These are phyloP conservation scores for Antechinus stuartii DNA, from an alignment of 2,113 vertebrate species.

Conservation along the genomic window DNA sequence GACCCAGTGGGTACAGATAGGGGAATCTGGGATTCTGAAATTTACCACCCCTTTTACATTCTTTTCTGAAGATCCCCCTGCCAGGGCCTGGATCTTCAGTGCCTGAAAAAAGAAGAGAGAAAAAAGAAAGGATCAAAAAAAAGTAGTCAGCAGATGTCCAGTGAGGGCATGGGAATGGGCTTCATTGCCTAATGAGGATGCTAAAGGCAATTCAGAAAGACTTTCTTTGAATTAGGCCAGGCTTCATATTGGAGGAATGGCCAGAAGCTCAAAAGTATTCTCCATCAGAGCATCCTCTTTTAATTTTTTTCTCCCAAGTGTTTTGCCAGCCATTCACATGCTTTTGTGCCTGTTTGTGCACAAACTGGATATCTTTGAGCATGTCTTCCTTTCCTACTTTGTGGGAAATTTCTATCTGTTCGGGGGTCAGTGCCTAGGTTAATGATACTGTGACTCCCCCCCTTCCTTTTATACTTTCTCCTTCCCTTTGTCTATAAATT, in stretches of 20 bases:
- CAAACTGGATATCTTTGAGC: not conserved
- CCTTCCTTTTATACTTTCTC: not conserved
- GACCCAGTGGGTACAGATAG: not conserved
- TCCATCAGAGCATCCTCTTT: too few species aligned
- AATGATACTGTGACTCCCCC: not conserved
- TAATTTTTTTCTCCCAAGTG: too few species aligned
- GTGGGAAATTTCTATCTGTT: not conserved
- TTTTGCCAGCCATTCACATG: not conserved
- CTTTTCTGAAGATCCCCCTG: not conserved
- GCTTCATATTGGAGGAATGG: not conserved
- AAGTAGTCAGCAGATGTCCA: not conserved
- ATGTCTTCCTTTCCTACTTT: not conserved
- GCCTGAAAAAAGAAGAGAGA: not conserved
- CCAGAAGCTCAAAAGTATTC: not conserved
- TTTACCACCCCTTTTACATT: not conserved
- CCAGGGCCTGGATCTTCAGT: not conserved
- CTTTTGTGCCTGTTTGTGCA: not conserved
- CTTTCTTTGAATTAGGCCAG: not conserved
- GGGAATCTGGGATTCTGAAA: not conserved
- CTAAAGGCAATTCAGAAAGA: not conserved
- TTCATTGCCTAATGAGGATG: not conserved
- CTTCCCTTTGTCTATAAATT: constrained; percentile 9
- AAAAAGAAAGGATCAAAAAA: not conserved
- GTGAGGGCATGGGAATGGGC: not conserved
- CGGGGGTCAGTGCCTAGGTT: not conserved